Conservation (phyloP, 2,888 invertebrate species). For the Pyrrhia umbra region DNA sequence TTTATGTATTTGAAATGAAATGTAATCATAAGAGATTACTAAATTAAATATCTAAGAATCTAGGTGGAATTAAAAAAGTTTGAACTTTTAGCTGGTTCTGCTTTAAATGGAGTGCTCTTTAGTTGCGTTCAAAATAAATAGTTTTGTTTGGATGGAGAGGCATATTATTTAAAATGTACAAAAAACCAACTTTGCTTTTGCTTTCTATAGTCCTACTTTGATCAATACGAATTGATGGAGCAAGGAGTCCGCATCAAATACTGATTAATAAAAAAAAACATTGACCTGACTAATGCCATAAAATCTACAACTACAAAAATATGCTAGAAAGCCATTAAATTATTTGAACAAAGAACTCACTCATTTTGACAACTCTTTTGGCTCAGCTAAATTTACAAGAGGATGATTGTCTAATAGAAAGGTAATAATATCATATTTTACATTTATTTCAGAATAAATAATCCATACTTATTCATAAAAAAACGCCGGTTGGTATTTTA, state of each 20-base stretch:
- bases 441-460: constrained; percentile 61
- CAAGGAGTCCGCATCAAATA: neutral
- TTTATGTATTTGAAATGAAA: no score
- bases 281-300: constrained; percentile 34
- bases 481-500: constrained; percentile 71
- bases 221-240: neutral
- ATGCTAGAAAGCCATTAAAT: constrained; percentile 49
- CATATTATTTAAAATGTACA: no score
- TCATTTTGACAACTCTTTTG: constrained; percentile 83
- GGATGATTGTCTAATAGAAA: constrained; percentile 84
- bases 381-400: constrained; percentile 89
- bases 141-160: no score
- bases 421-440: constrained; percentile 74
- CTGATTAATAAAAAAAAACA: constrained; percentile 15
- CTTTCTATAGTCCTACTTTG: neutral
- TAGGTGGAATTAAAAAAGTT: no score
- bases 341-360: constrained; percentile 69
- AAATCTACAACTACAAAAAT: constrained; percentile 28
- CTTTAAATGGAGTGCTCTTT: neutral
- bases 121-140: constrained; percentile 33
- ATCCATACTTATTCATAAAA: constrained; percentile 58
- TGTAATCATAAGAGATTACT: no score
- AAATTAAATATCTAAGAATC: no score
- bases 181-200: neutral
- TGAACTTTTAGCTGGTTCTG: accelerated